phyloP scores from a whole-genome alignment of 1,140 invertebrate species.

The Hetaerina americana region DNA sequence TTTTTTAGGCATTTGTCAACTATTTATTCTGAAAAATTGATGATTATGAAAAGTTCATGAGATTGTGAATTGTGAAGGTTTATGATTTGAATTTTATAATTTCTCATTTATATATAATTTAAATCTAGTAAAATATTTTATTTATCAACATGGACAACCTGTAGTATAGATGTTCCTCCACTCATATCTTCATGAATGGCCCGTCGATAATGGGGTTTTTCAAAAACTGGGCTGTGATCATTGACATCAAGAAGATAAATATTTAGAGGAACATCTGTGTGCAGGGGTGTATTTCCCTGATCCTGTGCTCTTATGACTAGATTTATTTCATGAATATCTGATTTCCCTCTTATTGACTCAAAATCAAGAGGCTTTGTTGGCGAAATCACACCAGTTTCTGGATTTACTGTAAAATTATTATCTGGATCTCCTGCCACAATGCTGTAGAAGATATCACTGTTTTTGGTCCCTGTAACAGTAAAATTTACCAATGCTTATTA shows the following conservation, averaged over 20 bases:
- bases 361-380: constrained; percentile 62
- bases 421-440: constrained; percentile 55
- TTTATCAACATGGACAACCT: no score
- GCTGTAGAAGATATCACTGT: constrained; percentile 72
- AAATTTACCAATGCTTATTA: background rate
- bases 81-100: background rate
- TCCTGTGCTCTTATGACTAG: constrained; percentile 67
- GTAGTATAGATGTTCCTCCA: constrained; percentile 62
- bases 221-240: constrained; percentile 71
- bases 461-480: constrained; percentile 51
- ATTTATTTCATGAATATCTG: constrained; percentile 53
- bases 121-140: no score
- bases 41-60: no score
- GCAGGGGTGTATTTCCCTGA: constrained; percentile 59
- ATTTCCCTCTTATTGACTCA: constrained; percentile 43
- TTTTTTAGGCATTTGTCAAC: no score
- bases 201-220: constrained; percentile 54
- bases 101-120: no score
- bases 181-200: constrained; percentile 69
- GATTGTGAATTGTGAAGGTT: no score
- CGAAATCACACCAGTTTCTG: constrained; percentile 51
- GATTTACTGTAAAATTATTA: constrained; percentile 70
- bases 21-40: no score
- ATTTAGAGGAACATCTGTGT: constrained; percentile 55
- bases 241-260: constrained; percentile 81